Evolutionary conservation across 2,797 vertebrate genomes (phyloP), one percentile per base, ranked within the genome.

Genomic region (Sebastes goodei): DNA sequence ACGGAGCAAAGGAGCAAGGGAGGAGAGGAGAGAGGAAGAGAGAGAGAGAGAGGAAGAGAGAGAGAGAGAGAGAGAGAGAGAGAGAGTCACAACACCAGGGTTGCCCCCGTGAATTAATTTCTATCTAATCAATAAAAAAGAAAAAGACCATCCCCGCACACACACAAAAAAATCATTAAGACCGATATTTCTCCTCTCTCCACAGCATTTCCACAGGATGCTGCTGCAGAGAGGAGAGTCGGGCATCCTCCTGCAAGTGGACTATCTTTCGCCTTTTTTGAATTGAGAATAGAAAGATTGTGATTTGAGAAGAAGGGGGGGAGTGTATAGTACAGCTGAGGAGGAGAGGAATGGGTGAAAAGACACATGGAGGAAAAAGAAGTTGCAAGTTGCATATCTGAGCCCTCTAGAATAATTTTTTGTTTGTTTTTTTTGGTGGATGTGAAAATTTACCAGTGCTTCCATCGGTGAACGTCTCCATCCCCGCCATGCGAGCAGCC

Each of bases 391-490:
- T 72, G 93, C 95, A 94, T 92, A 95, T 94, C 92, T 92, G 90
- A 84, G 70, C 59, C 17, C 61, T 32, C 29, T 52, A 68, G 2
- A 66, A 83, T 72, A 21, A 60, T 62, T 57, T 57, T 74, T 65
- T 63, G 65, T 21, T 86, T 90, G 90, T 78, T 61, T 59, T 57
- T 49, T 66, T 61, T 88, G 84, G 79, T 88, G 86, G 86, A 83
- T 89, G 89, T 92, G 88, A 93, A 93, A 95, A 95, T 95, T 97
- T 96, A 97, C 97, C 97, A 95, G 96, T 94, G 95, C 96, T 96
- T 97, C 96, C 96, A 97, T 97, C 97, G 96, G 94, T 95, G 96
- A 96, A 96, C 94, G 96, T 96, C 96, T 96, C 96, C 95, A 96
- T 97, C 96, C 96, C 96, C 96, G 95, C 96, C 96, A 96, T 95